Conservation (phyloP, 2,888 invertebrate genomes). For the Parapristionchus giblindavisi region DNA sequence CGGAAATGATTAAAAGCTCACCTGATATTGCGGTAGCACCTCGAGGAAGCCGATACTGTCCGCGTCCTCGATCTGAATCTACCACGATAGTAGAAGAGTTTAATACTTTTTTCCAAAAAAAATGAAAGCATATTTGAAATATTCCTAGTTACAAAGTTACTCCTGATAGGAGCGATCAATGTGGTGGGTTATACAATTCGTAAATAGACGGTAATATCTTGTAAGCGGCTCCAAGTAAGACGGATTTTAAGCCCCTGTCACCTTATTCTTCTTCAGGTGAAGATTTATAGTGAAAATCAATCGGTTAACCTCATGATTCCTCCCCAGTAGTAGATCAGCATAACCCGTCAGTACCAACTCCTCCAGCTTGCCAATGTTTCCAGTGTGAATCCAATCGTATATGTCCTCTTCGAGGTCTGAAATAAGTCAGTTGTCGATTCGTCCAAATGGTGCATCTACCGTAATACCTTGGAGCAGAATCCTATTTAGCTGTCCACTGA, state of each 20-base stretch:
- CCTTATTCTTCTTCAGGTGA: no score
- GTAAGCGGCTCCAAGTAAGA: no score
- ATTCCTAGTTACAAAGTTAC: no score
- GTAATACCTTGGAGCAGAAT: slow-evolving; percentile 65
- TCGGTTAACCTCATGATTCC: slow-evolving; percentile 75
- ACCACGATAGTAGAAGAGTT: no score
- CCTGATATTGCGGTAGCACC: slow-evolving; percentile 83
- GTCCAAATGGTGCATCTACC: not conserved
- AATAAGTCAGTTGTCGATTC: not conserved
- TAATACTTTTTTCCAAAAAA: no score
- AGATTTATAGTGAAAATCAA: slow-evolving; percentile 3
- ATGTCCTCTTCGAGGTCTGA: slow-evolving; percentile 70
- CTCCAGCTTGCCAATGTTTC: slow-evolving; percentile 89
- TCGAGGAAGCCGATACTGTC: slow-evolving; percentile 81
- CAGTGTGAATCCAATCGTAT: slow-evolving; percentile 72
- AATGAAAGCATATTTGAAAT: no score
- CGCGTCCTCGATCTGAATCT: slow-evolving; percentile 58
- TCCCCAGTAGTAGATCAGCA: slow-evolving; percentile 81
- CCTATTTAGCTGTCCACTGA: slow-evolving; percentile 66
- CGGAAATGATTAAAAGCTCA: slow-evolving; percentile 71
- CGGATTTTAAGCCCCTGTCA: no score
- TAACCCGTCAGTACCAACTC: slow-evolving; percentile 87
- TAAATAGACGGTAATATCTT: no score
- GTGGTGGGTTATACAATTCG: no score
- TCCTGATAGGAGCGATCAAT: no score